Evolutionary conservation across 2,113 vertebrate species (phyloP).

Genomic region (Oenanthe oenanthe): DNA sequence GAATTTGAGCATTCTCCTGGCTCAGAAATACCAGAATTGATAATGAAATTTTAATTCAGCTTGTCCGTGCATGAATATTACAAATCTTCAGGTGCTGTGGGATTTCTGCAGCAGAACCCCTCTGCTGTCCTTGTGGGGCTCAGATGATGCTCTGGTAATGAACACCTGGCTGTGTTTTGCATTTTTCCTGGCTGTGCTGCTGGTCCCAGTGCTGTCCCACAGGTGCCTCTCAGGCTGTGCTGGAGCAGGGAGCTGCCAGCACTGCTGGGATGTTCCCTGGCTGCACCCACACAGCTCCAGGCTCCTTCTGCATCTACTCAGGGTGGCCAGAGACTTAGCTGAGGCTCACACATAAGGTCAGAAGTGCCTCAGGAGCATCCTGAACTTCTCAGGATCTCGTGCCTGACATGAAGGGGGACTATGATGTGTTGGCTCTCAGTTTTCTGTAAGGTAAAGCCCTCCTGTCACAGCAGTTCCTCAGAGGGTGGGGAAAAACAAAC

Average conservation of each 20-base stretch:
- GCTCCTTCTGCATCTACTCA: neutral
- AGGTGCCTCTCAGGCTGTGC: neutral
- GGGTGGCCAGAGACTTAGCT: neutral
- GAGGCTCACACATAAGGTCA: neutral
- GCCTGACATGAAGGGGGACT: neutral
- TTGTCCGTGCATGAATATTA: neutral
- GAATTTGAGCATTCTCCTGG: neutral
- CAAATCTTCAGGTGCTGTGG: neutral
- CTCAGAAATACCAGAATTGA: neutral
- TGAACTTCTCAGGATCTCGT: neutral
- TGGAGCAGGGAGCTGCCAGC: neutral
- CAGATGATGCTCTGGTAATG: neutral
- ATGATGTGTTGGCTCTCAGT: neutral
- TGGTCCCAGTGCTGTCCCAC: no score
- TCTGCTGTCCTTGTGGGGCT: neutral
- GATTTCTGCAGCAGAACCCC: neutral
- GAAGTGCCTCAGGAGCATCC: neutral
- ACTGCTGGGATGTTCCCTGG: neutral
- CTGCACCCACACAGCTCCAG: neutral
- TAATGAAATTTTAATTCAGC: neutral
- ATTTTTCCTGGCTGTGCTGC: neutral
- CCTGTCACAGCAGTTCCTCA: accelerated
- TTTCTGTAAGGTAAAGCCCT: neutral
- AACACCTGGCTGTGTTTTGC: neutral
- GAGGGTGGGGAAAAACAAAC: neutral